Evolutionary conservation across 2,797 vertebrate species (phyloP).

Genomic region (Pterois miles): DNA sequence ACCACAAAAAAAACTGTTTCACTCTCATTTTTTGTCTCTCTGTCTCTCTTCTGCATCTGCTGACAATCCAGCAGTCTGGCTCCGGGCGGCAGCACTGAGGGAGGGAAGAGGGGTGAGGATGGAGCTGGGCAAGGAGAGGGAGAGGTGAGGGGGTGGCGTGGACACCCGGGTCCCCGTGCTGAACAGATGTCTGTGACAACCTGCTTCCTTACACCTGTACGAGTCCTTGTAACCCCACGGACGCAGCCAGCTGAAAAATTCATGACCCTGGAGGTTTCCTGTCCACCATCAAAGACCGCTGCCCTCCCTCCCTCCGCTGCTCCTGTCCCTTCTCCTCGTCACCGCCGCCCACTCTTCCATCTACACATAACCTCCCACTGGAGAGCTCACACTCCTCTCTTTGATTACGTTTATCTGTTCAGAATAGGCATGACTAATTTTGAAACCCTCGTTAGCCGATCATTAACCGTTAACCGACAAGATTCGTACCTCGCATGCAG

Average conservation of each 20-base stretch:
- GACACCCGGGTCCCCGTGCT: constrained; percentile 71
- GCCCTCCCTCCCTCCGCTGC: constrained; percentile 3
- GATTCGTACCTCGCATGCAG: too few species aligned
- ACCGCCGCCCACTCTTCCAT: constrained; percentile 16
- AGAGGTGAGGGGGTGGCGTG: not conserved
- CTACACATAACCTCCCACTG: constrained; percentile 45
- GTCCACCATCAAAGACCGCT: constrained; percentile 83
- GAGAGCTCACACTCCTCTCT: constrained; percentile 49
- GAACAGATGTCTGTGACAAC: constrained; percentile 92
- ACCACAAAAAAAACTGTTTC: constrained; percentile 80
- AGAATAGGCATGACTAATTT: too few species aligned
- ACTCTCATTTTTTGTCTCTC: constrained; percentile 54
- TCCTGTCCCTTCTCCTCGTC: not conserved
- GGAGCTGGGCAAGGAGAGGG: not conserved
- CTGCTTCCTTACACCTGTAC: constrained; percentile 92
- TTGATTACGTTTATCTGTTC: constrained; percentile 58
- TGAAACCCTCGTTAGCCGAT: too few species aligned
- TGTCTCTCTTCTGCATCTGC: constrained; percentile 87
- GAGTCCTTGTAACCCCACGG: constrained; percentile 79
- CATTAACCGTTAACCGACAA: too few species aligned
- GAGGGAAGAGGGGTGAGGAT: constrained; percentile 7
- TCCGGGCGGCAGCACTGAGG: constrained; percentile 71
- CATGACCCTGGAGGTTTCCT: constrained; percentile 86
- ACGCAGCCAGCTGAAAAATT: constrained; percentile 84
- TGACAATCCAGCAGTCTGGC: constrained; percentile 87